These are phyloP conservation scores for Psettodes erumei DNA, from an alignment of 2,113 vertebrate species.

Conservation along the genomic window DNA sequence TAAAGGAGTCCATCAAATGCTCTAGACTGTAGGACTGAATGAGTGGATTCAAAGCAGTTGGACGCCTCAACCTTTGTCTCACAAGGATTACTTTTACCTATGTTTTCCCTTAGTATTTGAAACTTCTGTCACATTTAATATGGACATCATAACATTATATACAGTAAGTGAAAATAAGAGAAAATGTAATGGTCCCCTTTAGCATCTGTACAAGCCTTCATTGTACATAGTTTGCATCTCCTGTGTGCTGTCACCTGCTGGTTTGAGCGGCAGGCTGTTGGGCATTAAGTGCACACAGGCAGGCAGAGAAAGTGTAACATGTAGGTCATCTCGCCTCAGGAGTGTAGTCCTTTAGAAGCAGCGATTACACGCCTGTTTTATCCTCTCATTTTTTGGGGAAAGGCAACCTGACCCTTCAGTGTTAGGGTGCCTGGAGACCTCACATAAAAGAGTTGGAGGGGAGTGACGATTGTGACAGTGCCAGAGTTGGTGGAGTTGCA, in stretches of 20 bases:
- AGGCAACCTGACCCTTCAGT: conserved; percentile 23
- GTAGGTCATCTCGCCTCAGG: conserved; percentile 65
- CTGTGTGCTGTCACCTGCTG: conserved; percentile 62
- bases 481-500: conserved; percentile 7
- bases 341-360: conserved; percentile 43
- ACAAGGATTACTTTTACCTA: no score
- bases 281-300: conserved; percentile 60
- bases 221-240: conserved; percentile 11
- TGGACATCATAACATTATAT: no score
- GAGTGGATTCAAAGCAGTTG: no score
- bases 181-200: no score
- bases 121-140: no score
- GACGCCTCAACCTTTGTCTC: no score
- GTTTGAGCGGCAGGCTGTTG: conserved; percentile 67
- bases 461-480: background rate
- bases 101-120: no score
- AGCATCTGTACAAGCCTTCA: conserved; percentile 44
- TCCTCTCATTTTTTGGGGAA: conserved; percentile 38
- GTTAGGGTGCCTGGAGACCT: conserved; percentile 22
- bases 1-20: no score
- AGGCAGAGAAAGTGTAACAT: conserved; percentile 68
- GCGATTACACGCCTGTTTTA: conserved; percentile 45
- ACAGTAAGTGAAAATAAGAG: no score
- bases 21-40: no score
- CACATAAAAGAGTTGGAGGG: conserved; percentile 22